These are phyloP conservation scores for Istiophorus platypterus DNA, from an alignment of 2,113 vertebrate genomes.

Conservation along the genomic window DNA sequence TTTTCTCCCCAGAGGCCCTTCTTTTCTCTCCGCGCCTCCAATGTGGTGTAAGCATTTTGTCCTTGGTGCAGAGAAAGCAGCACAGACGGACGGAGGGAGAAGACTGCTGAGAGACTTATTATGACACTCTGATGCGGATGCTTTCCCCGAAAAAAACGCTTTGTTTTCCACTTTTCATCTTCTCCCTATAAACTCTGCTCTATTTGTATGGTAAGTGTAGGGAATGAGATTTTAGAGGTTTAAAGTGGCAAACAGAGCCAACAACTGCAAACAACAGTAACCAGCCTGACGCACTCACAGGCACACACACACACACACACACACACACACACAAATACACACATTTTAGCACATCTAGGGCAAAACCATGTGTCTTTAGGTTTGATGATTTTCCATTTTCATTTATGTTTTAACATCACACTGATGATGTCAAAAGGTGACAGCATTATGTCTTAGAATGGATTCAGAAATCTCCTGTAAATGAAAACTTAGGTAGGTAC, in stretches of 20 bases:
- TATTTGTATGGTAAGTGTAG: constrained; percentile 29
- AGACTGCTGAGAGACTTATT: constrained; percentile 50
- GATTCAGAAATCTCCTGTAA: too few species aligned
- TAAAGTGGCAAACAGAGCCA: constrained; percentile 29
- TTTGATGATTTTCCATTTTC: background rate
- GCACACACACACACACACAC: background rate
- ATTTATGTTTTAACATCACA: too few species aligned
- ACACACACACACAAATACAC: background rate
- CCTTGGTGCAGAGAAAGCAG: constrained; percentile 66
- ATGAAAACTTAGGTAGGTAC: too few species aligned
- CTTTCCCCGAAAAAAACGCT: constrained; percentile 7
- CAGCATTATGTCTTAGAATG: too few species aligned
- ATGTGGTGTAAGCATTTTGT: constrained; percentile 75
- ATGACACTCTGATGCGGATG: constrained; percentile 45
- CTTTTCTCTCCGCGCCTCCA: constrained; percentile 44
- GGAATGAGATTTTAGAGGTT: constrained; percentile 24
- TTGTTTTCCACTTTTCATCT: constrained; percentile 50
- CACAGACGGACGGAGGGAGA: constrained; percentile 41
- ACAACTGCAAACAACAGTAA: constrained; percentile 12
- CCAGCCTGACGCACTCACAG: background rate
- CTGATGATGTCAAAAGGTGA: too few species aligned
- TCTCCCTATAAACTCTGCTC: constrained; percentile 42
- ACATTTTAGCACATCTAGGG: background rate
- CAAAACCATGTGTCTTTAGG: background rate
- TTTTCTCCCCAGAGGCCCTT: constrained; percentile 67